Conservation (phyloP, 1,140 invertebrate genomes). For the Atta colombica region DNA sequence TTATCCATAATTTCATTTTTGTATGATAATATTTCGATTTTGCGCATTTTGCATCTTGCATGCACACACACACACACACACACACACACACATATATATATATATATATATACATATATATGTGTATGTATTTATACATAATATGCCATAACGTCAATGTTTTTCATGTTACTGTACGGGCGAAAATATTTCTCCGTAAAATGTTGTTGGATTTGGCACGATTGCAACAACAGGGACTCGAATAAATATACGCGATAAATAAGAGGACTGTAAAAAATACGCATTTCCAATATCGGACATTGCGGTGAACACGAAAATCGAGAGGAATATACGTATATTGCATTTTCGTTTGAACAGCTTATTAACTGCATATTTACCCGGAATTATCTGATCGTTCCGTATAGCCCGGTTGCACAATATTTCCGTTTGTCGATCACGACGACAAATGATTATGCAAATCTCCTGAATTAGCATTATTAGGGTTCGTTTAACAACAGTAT, state of each 20-base stretch:
- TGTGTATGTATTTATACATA: neutral
- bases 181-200: constrained; percentile 20
- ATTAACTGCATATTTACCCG: constrained; percentile 39
- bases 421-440: constrained; percentile 13
- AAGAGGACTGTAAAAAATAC: constrained; percentile 36
- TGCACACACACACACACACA: too few relatives aligned
- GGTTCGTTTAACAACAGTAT: neutral
- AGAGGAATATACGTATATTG: neutral
- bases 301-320: neutral
- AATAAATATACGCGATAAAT: neutral
- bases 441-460: constrained; percentile 24
- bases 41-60: too few relatives aligned
- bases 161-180: neutral
- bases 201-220: constrained; percentile 33
- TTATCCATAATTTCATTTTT: too few relatives aligned
- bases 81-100: too few relatives aligned
- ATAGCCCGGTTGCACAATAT: constrained; percentile 18
- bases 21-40: too few relatives aligned
- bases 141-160: neutral
- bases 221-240: neutral
- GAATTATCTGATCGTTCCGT: neutral
- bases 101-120: neutral
- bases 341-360: neutral
- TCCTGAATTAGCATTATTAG: constrained; percentile 14
- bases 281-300: neutral